phyloP scores from a whole-genome alignment of 2,888 invertebrate genomes.

The Cerceris rybyensis region DNA sequence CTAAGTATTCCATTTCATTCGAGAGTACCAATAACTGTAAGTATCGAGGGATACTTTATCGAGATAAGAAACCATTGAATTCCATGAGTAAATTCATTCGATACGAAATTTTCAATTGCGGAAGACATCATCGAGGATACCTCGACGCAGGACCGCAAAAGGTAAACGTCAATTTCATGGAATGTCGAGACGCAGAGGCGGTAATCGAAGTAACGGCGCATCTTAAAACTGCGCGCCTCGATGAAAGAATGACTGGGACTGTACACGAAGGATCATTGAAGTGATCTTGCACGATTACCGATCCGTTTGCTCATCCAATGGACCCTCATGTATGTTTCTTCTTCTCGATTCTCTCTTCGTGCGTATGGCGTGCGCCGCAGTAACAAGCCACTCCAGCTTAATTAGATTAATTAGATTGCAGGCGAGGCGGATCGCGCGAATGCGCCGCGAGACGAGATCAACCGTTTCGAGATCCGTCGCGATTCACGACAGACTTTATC shows the following conservation, averaged over 20 bases:
- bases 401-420: slow-evolving; percentile 79
- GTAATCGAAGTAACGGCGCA: not conserved
- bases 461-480: slow-evolving; percentile 48
- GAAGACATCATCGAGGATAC: not conserved
- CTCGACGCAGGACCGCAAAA: not conserved
- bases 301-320: slow-evolving; percentile 27
- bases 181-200: not conserved
- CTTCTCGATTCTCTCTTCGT: slow-evolving; percentile 20
- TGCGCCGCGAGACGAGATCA: slow-evolving; percentile 40
- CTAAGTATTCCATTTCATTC: too few relatives aligned
- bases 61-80: too few relatives aligned
- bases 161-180: not conserved
- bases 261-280: slow-evolving; percentile 13
- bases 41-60: too few relatives aligned
- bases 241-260: slow-evolving; percentile 10
- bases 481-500: slow-evolving; percentile 31
- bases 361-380: slow-evolving; percentile 44
- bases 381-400: slow-evolving; percentile 70
- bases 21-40: too few relatives aligned
- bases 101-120: not conserved
- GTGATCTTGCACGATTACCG: slow-evolving; percentile 19
- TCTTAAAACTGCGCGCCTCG: not conserved
- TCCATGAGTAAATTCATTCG: too few relatives aligned
- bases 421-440: slow-evolving; percentile 65
- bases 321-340: slow-evolving; percentile 41